A percentile compares a stretch with the other conserved stretches of the same genome.
Evolutionary conservation across 2,888 invertebrate genomes (phyloP).

Genomic region (Polylopha cassiicola): DNA sequence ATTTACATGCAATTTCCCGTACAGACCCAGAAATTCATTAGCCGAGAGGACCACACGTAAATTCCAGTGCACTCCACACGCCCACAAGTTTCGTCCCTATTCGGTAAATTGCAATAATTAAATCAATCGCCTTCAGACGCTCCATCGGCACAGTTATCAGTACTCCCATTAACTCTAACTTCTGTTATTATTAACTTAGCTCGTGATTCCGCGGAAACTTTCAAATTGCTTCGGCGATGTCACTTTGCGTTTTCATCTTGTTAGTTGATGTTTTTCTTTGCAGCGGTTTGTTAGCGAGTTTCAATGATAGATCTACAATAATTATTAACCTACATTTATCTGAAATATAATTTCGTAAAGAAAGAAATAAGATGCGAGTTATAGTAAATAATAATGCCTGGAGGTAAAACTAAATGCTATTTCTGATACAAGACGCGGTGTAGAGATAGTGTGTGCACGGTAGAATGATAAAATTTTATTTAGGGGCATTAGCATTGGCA

Average conservation of each 20-base stretch:
- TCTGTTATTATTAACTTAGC: constrained; percentile 45
- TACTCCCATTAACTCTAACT: constrained; percentile 38
- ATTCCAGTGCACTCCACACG: constrained; percentile 19
- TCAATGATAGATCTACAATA: too few relatives aligned
- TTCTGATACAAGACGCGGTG: constrained; percentile 36
- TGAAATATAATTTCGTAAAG: too few relatives aligned
- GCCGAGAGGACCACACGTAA: constrained; percentile 17
- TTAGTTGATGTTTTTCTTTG: too few relatives aligned
- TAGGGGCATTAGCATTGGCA: constrained; percentile 57
- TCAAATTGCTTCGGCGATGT: constrained; percentile 32
- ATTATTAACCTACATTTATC: too few relatives aligned
- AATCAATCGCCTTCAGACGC: constrained; percentile 38
- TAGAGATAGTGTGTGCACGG: constrained; percentile 41
- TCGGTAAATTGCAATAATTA: constrained; percentile 45
- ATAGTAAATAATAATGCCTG: constrained; percentile 23
- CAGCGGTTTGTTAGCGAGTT: too few relatives aligned
- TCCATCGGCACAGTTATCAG: constrained; percentile 38
- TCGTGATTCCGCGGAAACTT: constrained; percentile 39
- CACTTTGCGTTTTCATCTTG: constrained; percentile 22
- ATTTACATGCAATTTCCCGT: too few relatives aligned
- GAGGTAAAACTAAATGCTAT: constrained; percentile 34
- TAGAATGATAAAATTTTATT: constrained; percentile 61
- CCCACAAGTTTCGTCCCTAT: constrained; percentile 26
- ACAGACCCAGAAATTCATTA: too few relatives aligned
- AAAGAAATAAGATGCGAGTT: too few relatives aligned